Base-by-base conservation (phyloP, 2,888 invertebrate genomes). In the Autographa pulchrina region DNA sequence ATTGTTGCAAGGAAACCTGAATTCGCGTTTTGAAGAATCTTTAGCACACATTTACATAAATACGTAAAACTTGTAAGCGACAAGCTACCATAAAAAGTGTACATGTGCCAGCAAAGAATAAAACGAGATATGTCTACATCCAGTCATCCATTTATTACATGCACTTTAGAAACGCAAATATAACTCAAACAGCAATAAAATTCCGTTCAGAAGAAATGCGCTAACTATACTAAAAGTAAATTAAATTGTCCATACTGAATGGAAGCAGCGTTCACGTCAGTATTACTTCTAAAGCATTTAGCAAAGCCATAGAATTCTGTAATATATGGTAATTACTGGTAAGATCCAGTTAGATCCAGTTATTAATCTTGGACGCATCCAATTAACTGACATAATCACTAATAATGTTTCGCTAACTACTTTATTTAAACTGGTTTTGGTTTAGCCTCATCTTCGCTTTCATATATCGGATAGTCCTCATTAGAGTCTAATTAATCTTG, bases 191-290 rank as follows among this genome's bases (percentile, higher is more conserved):
- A 52, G 25, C 59, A 78, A 70, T 58, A 56, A 38, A 25, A 14
- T 64, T 25, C n/a, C 35, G 71, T 64, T 72, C 63, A 59, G 43
- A 58, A 70, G 35, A 35, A 41, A 60, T n/a, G 54, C 63, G 59
- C 66, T 64, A 48, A 75, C 64, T 75, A 74, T 69, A 58, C 68
- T 67, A 65, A 76, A 72, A 79, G 66, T 68, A 68, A 79, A 79
- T 78, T 75, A 78, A 72, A 75, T 79, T 79, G 76, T 79, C 78
- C 31, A 7, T 35, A 58, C 20, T 79, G 73, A 78, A 79, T 79
- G 52, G 67, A 72, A 69, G 62, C n/a, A 62, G 68, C 75, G 72
- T 78, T 68, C 61, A 56, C 38, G 68, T 68, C 79, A 67, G 72
- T 62, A 65, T 72, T 58, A 66, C 70, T 78, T 78, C 79, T 62